Evolutionary conservation across 2,797 vertebrate species (phyloP).

Genomic region (Myotis daubentonii): DNA sequence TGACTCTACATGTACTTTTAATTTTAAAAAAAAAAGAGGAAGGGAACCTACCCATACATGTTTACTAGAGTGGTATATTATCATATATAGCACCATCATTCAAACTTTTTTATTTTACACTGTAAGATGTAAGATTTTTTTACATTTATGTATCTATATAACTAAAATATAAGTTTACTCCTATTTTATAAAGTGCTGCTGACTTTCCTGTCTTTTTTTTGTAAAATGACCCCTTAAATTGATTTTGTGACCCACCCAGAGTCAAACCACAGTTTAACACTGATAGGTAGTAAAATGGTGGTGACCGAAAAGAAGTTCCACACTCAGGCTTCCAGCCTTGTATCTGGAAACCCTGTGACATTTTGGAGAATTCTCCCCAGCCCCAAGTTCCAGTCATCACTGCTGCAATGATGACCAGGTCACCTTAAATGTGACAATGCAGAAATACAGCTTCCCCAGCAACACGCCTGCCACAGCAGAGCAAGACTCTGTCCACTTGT

Average conservation of each 20-base stretch:
- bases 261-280: not conserved
- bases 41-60: not conserved
- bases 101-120: not conserved
- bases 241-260: not conserved
- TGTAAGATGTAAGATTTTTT: not conserved
- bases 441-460: not conserved
- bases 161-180: not conserved
- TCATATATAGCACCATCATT: not conserved
- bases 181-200: not conserved
- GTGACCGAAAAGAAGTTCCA: not conserved
- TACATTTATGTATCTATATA: not conserved
- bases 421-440: not conserved
- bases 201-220: not conserved
- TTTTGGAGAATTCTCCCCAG: not conserved
- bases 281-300: not conserved
- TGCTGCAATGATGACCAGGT: not conserved
- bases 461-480: not conserved
- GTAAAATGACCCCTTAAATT: not conserved
- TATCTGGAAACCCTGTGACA: not conserved
- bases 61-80: not conserved
- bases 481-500: not conserved
- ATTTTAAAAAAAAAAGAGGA: not conserved
- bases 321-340: not conserved
- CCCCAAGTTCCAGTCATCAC: not conserved
- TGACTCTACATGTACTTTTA: not conserved